Percentiles rank a stretch among this genome's conserved stretches.
Evolutionary conservation across 2,888 invertebrate species (phyloP).

Genomic region (Sinhomidia bicolor): DNA sequence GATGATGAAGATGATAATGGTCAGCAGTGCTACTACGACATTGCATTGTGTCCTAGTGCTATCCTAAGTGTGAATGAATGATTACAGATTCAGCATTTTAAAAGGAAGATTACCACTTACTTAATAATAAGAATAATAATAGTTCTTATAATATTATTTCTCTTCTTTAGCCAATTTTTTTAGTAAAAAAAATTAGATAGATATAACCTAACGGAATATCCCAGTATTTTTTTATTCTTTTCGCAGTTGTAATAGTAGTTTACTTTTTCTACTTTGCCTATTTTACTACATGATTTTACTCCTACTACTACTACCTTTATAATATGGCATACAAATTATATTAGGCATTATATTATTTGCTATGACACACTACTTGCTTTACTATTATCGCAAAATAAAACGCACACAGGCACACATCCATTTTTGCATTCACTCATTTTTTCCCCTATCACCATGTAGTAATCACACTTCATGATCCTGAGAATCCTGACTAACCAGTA

Average conservation of each 20-base stretch:
- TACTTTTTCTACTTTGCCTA: slow-evolving; percentile 2
- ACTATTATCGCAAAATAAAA: slow-evolving; percentile 21
- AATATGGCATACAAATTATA: too few relatives aligned
- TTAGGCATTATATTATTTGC: slow-evolving; percentile 27
- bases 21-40: background rate
- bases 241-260: background rate
- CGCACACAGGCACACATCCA: background rate
- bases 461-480: slow-evolving; percentile 50
- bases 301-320: slow-evolving; percentile 23
- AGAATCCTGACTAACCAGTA: slow-evolving; percentile 70
- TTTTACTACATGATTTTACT: slow-evolving; percentile 15
- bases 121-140: too few relatives aligned
- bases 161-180: slow-evolving; percentile 1
- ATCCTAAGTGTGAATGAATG: slow-evolving; percentile 36
- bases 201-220: slow-evolving; percentile 67
- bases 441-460: slow-evolving; percentile 54
- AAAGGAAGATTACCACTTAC: slow-evolving; percentile 44
- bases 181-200: slow-evolving; percentile 6
- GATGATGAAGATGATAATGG: slow-evolving; percentile 42
- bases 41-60: background rate
- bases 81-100: slow-evolving; percentile 41
- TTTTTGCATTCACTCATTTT: slow-evolving; percentile 18
- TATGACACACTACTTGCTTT: slow-evolving; percentile 32
- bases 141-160: slow-evolving; percentile 14
- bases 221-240: slow-evolving; percentile 33